Evolutionary conservation across 2,888 invertebrate species (phyloP), one percentile per base, ranked within the genome.

Genomic region (Adela reaumurella): DNA sequence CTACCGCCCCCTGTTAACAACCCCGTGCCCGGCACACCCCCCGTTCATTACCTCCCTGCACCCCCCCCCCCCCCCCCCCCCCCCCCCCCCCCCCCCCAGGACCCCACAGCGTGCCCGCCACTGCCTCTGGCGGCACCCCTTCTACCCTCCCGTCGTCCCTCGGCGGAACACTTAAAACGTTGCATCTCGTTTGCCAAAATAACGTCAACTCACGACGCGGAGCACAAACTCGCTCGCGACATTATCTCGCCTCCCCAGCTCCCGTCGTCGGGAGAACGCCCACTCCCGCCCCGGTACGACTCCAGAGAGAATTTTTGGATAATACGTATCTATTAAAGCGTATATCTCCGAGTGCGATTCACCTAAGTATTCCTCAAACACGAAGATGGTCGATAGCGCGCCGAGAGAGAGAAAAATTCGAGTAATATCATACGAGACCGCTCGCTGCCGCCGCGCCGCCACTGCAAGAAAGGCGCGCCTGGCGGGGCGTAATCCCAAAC

Each of bases 341-440:
- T 73, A 71, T 72, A 74, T 70, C 73, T 43, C 43, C 42, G 42
- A 19, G 35, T 73, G 66, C 69, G 73, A 74, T 74, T 73, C 73
- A 67, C 63, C 69, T 71, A 73, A 76, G 72, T 74, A 76, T 76
- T 76, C 69, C 70, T 74, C 74, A 74, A 76, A 74, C 73, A 72
- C 70, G 69, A 74, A 76, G 72, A 74, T 73, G 73, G 73, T 74
- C 71, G 69, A 72, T 73, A 43, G 43, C 43, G 17, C 17, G 18
- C 8, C 43, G 17, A 43, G 43, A 43, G 19, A 19, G 17, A 19
- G 74, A 76, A 76, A 76, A 77, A 76, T 74, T 74, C 69, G 70
- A 74, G 72, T 71, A 43, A 43, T 43, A 35, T 35, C 35, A 14
- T 24, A 24, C 24, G 35, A 35, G 35, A 35, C 35, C 35, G 14